phyloP scores from a whole-genome alignment of 1,140 invertebrate species.

The Drosophila pectinifera region DNA sequence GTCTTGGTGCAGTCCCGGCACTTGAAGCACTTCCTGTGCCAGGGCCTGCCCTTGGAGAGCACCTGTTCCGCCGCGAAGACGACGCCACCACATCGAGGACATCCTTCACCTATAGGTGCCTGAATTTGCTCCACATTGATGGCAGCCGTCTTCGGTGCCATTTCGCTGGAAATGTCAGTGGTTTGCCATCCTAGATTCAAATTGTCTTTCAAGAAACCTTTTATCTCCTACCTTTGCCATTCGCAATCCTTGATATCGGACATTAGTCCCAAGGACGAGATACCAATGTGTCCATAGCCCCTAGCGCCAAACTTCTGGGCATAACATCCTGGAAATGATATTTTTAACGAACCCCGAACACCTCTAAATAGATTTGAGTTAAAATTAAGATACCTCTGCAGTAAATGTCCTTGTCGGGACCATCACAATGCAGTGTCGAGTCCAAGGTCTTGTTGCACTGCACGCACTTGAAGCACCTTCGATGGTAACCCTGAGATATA shows the following conservation, averaged over 20 bases:
- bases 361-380: not conserved
- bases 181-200: too few species aligned
- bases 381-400: slow-evolving; percentile 91
- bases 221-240: slow-evolving; percentile 86
- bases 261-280: slow-evolving; percentile 89
- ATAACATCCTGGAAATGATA: slow-evolving; percentile 86
- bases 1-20: slow-evolving; percentile 96
- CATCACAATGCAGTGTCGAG: slow-evolving; percentile 97
- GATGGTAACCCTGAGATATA: slow-evolving; percentile 93
- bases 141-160: slow-evolving; percentile 85
- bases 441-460: slow-evolving; percentile 97
- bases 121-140: slow-evolving; percentile 93
- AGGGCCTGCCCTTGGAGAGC: slow-evolving; percentile 94
- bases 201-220: too few species aligned
- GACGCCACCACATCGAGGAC: slow-evolving; percentile 94
- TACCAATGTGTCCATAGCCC: slow-evolving; percentile 94
- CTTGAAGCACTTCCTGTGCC: slow-evolving; percentile 99
- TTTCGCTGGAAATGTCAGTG: slow-evolving; percentile 9
- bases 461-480: slow-evolving; percentile 97
- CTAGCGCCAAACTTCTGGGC: slow-evolving; percentile 74
- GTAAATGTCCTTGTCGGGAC: slow-evolving; percentile 98
- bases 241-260: slow-evolving; percentile 89
- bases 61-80: slow-evolving; percentile 97
- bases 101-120: slow-evolving; percentile 93
- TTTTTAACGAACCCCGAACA: too few species aligned